Evolutionary conservation across 53 echinoderm and acorn worm genomes (phyloP).

Genomic region (Echinarachnius parma): DNA sequence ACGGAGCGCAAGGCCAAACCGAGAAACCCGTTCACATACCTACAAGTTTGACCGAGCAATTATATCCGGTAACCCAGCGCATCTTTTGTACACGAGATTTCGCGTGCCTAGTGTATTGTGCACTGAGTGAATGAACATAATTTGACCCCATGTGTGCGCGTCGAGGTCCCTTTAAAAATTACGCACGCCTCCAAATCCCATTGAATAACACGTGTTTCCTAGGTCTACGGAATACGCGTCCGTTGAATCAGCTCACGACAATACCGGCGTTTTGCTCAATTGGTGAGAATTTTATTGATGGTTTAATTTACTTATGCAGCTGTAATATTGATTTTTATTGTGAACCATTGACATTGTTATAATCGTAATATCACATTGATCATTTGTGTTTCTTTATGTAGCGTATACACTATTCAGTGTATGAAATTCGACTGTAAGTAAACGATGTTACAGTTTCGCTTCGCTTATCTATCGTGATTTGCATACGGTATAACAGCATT

Average conservation of each 20-base stretch:
- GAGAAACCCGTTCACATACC: conserved; percentile 46
- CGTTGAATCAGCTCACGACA: neutral
- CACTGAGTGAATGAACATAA: neutral
- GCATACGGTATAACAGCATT: too few species aligned
- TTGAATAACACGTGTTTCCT: conserved; percentile 4
- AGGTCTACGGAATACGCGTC: neutral
- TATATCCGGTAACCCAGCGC: conserved; percentile 26
- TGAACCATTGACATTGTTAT: too few species aligned
- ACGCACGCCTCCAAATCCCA: conserved; percentile 8
- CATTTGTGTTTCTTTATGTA: too few species aligned
- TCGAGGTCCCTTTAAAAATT: conserved; percentile 19
- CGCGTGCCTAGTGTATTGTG: too few species aligned
- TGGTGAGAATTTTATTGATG: conserved; percentile 2
- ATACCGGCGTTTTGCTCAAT: conserved; percentile 28
- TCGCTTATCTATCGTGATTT: too few species aligned
- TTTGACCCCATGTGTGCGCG: conserved; percentile 24
- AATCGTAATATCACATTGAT: too few species aligned
- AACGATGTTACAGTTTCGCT: too few species aligned
- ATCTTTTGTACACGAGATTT: conserved; percentile 11
- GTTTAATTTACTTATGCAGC: neutral
- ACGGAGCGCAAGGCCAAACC: conserved; percentile 18
- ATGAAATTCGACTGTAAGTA: too few species aligned
- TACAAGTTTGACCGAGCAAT: conserved; percentile 38
- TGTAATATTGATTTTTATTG: neutral
- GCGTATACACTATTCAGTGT: too few species aligned